Percentiles rank a stretch among this genome's conserved stretches.
phyloP scores from a whole-genome alignment of 2,888 invertebrate genomes.

The Drosophila robusta region DNA sequence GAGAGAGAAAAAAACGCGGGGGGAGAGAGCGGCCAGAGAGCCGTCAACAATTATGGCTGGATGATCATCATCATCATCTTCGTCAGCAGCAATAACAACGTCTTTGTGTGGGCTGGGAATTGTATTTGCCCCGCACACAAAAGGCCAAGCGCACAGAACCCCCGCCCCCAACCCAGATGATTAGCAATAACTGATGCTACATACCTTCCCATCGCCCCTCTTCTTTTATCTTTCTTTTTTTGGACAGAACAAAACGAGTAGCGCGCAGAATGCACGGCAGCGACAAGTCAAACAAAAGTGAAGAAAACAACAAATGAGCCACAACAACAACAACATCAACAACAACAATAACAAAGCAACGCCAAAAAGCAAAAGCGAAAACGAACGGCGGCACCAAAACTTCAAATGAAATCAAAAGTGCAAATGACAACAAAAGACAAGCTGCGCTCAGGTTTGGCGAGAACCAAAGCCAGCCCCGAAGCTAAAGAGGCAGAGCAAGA shows the following conservation, averaged over 20 bases:
- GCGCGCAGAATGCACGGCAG: slow-evolving; percentile 56
- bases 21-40: not conserved
- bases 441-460: slow-evolving; percentile 46
- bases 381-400: slow-evolving; percentile 41
- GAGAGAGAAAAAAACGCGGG: not conserved
- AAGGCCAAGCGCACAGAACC: slow-evolving; percentile 28
- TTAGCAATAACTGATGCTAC: slow-evolving; percentile 47
- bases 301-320: slow-evolving; percentile 28
- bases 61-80: slow-evolving; percentile 43
- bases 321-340: slow-evolving; percentile 9
- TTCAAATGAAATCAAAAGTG: slow-evolving; percentile 80
- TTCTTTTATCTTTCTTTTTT: not conserved
- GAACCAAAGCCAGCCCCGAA: slow-evolving; percentile 16
- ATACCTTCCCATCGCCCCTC: slow-evolving; percentile 22
- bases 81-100: slow-evolving; percentile 22
- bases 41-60: slow-evolving; percentile 16
- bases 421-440: slow-evolving; percentile 79
- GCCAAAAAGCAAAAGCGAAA: slow-evolving; percentile 47
- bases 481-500: slow-evolving; percentile 26
- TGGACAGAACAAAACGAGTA: slow-evolving; percentile 28
- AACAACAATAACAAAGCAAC: slow-evolving; percentile 23
- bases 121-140: slow-evolving; percentile 44
- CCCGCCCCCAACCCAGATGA: slow-evolving; percentile 21
- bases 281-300: slow-evolving; percentile 57
- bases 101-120: slow-evolving; percentile 64